Conservation (phyloP, 1,140 invertebrate species). For the Drosophila punjabiensis region DNA sequence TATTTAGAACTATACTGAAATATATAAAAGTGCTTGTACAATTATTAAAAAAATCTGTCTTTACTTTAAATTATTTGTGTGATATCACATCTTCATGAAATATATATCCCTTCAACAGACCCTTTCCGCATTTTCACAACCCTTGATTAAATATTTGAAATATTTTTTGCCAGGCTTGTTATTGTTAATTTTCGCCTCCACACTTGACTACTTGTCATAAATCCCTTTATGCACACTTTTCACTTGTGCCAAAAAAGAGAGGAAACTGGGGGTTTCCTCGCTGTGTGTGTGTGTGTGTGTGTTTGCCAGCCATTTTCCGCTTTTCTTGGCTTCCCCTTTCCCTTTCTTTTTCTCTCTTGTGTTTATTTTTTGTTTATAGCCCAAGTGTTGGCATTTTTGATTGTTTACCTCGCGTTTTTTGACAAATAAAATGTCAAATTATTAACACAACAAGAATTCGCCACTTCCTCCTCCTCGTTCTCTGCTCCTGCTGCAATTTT, state of each 20-base stretch:
- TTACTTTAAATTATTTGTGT: too few species aligned
- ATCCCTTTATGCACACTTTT: constrained; percentile 38
- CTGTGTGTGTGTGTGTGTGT: background rate
- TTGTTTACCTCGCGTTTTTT: constrained; percentile 60
- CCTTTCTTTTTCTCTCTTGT: background rate
- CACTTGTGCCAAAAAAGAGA: background rate
- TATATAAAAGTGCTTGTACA: too few species aligned
- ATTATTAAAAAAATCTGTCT: too few species aligned
- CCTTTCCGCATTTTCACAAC: background rate
- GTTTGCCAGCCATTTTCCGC: constrained; percentile 28
- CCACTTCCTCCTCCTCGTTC: constrained; percentile 6
- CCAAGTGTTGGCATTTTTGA: constrained; percentile 62
- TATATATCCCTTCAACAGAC: background rate
- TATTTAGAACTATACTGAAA: too few species aligned
- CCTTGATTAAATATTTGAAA: constrained; percentile 4
- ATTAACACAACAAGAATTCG: constrained; percentile 65
- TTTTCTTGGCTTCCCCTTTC: constrained; percentile 1
- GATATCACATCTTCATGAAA: background rate
- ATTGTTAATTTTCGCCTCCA: constrained; percentile 13
- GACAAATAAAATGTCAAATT: constrained; percentile 81
- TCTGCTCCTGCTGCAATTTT: constrained; percentile 1
- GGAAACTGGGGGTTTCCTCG: constrained; percentile 16
- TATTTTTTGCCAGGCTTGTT: background rate
- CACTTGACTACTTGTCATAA: constrained; percentile 26
- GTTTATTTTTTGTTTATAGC: constrained; percentile 19